Conservation (phyloP, 2,113 vertebrate genomes). For the Pomatostomus ruficeps region DNA sequence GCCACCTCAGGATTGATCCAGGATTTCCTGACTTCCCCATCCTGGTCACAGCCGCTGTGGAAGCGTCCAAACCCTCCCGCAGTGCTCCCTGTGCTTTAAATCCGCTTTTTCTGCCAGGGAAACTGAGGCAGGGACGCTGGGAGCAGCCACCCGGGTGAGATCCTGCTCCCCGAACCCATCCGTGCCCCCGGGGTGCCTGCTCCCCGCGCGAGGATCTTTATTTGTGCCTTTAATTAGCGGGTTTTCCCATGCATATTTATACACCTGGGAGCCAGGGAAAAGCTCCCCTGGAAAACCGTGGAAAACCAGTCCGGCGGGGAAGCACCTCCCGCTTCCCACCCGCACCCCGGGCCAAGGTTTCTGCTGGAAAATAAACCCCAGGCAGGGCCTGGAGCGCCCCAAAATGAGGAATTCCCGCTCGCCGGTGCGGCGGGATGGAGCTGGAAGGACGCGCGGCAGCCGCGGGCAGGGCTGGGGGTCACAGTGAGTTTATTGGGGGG, state of each 20-base stretch:
- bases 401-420: background rate
- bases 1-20: background rate
- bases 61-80: background rate
- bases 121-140: background rate
- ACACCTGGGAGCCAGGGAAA: background rate
- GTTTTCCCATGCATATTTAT: background rate
- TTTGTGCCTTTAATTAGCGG: background rate
- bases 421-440: fast-evolving
- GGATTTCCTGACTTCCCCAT: background rate
- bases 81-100: background rate
- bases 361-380: no score
- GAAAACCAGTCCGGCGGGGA: background rate
- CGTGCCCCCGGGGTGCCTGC: background rate
- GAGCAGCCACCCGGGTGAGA: background rate
- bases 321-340: background rate
- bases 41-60: fast-evolving
- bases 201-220: background rate
- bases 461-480: background rate
- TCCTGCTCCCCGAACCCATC: background rate
- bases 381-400: background rate
- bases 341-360: fast-evolving
- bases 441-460: background rate
- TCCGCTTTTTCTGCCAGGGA: background rate
- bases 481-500: constrained; percentile 41
- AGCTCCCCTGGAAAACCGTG: background rate